Percentiles rank a stretch among this genome's conserved stretches.
Evolutionary conservation across 1,140 invertebrate genomes (phyloP).

Genomic region (Periplaneta americana): DNA sequence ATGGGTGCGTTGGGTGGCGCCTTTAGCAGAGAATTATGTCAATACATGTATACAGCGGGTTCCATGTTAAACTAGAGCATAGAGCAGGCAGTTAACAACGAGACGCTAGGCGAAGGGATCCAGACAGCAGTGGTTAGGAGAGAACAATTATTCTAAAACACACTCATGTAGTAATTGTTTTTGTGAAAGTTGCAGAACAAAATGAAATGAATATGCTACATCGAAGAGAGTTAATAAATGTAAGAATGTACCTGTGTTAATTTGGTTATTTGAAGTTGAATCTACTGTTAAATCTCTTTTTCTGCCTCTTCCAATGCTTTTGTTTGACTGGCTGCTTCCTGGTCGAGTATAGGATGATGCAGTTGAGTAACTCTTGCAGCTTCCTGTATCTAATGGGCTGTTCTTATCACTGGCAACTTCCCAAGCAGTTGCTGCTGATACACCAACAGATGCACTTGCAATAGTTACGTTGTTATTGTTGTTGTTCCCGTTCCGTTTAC

Average conservation of each 20-base stretch:
- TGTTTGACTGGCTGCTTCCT: neutral
- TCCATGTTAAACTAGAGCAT: too few relatives aligned
- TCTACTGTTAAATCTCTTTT: constrained; percentile 1
- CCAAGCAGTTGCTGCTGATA: neutral
- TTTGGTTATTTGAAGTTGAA: neutral
- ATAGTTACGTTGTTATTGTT: constrained; percentile 3
- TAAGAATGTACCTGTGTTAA: neutral
- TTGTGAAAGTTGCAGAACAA: too few relatives aligned
- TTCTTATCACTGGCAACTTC: neutral
- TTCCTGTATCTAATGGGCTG: neutral
- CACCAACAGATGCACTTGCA: neutral
- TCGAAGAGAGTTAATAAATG: too few relatives aligned
- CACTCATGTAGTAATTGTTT: too few relatives aligned
- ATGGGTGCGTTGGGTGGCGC: too few relatives aligned
- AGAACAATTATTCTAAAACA: too few relatives aligned
- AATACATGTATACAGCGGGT: too few relatives aligned
- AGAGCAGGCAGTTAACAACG: too few relatives aligned
- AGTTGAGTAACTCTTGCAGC: neutral
- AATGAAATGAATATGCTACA: too few relatives aligned
- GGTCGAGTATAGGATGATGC: neutral
- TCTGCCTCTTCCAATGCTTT: neutral
- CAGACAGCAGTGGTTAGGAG: too few relatives aligned
- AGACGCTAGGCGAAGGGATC: too few relatives aligned
- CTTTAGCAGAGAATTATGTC: too few relatives aligned
- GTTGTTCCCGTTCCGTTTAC: neutral